Evolutionary conservation across 2,888 invertebrate genomes (phyloP), one percentile per base, ranked within the genome.

Genomic region (Xestia sexstrigata): DNA sequence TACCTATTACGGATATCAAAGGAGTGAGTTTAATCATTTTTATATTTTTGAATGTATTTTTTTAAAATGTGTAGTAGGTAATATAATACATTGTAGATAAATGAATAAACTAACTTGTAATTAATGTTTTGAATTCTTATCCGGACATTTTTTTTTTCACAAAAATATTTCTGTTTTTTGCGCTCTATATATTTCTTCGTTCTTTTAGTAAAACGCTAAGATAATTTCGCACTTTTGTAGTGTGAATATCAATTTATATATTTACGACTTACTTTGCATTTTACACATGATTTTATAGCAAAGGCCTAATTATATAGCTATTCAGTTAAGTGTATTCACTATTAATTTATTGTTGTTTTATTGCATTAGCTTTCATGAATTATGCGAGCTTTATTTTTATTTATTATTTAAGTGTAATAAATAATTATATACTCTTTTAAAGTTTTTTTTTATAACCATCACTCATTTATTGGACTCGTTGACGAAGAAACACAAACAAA

Each of bases 191-290:
- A 13, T 74, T 35, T 52, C 30, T 83, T 63, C 13, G 47, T 74
- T 65, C 85, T 81, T 42, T 3, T 3, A n/a, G 17, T 0, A 1
- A 52, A 20, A 20, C 0, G 11, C 0, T 15, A 30, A 75, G 42
- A 72, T 62, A 62, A 58, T 65, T 80, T 76, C 62, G 39, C 52
- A 78, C 78, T 45, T 52, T 62, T 58, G 39, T 55, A 49, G 52
- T 72, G 78, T 60, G 72, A 73, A 84, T 70, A 70, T 60, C n/a
- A 47, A 67, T n/a, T n/a, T 71, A 47, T 13, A 42, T 47, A 26
- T 86, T 78, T 78, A 84, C 52, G 60, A 35, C 78, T 75, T 73
- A 70, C n/a, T 86, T 83, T 70, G 70, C 73, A 84, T 84, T 82
- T 86, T 73, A 85, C 82, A 70, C 39, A 1, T 49, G 26, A 2